Evolutionary conservation across 2,797 vertebrate species (phyloP), one percentile per base, ranked within the genome.

Genomic region (Lithobates sylvaticus): DNA sequence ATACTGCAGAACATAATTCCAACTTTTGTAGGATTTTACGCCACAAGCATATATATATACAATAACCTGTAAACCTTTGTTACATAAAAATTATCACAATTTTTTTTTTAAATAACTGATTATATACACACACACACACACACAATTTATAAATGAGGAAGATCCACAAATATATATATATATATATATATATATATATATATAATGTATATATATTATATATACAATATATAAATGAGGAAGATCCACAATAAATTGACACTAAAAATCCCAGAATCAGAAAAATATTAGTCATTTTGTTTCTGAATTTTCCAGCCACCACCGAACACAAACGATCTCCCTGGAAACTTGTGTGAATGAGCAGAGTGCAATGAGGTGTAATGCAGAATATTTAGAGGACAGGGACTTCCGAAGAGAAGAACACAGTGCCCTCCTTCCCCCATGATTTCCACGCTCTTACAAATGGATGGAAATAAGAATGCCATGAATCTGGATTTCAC

Each of bases 321-420:
- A 23, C 72, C 47, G 64, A 82, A 71, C 21, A 71, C 64, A 86
- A 71, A 65, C 70, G 2, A 82, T 77, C 65, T 77, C 78, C 65
- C 76, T 81, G 78, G 78, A 86, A 81, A 86, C 78, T 70, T 86
- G 47, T 86, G n/a, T 67, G 50, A 76, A 81, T 76, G 47, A 86
- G 75, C 75, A 26, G 73, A 71, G 73, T 81, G 79, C 74, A 86
- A 36, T 64, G 47, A 76, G 85, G 72, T 71, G 79, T 67, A 77
- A 82, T 71, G 50, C 29, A 39, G 32, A 61, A 71, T 78, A 80
- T 76, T 77, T 81, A 71, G 61, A 70, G 71, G 64, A 47, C 23
- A 34, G 26, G 27, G 71, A 65, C 54, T 44, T 79, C 42, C 71
- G 27, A 23, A 36, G 26, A 65, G 50, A 70, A 47, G 50, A 34